A percentile compares a stretch with the other conserved stretches of the same genome.
Evolutionary conservation across 2,797 vertebrate genomes (phyloP).

Genomic region (Microctenopoma stevenorrisi): DNA sequence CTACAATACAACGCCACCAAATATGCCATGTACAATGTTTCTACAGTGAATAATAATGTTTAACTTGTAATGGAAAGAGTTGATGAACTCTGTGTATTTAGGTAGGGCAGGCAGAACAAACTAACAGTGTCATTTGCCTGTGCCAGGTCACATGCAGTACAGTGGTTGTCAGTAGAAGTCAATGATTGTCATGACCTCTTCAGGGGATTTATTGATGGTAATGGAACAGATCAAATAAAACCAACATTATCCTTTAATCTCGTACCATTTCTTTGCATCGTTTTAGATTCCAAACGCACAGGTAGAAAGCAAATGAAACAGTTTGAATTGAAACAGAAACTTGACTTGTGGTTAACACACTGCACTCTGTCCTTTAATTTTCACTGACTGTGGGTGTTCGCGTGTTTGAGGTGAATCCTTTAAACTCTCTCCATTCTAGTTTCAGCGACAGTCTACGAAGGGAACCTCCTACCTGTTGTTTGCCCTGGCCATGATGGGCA

Average conservation of each 20-base stretch:
- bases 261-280: not conserved
- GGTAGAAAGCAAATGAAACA: not conserved
- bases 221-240: slow-evolving; percentile 3
- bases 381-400: not conserved
- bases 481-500: slow-evolving; percentile 79
- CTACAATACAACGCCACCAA: too few species aligned
- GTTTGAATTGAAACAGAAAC: slow-evolving; percentile 23
- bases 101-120: not conserved
- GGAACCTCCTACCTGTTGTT: slow-evolving; percentile 80
- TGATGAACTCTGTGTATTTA: slow-evolving; percentile 9
- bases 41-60: not conserved
- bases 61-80: not conserved
- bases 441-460: slow-evolving; percentile 79
- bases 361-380: not conserved
- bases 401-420: not conserved
- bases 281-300: slow-evolving; percentile 3
- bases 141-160: not conserved
- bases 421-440: slow-evolving; percentile 45
- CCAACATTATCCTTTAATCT: slow-evolving; percentile 18
- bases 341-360: not conserved
- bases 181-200: slow-evolving; percentile 7
- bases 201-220: slow-evolving; percentile 8
- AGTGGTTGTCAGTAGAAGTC: not conserved
- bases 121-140: not conserved
- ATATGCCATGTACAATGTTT: too few species aligned